A percentile compares a stretch with the other conserved stretches of the same genome.
Evolutionary conservation across 2,113 vertebrate species (phyloP).

Genomic region (Etia nguti): DNA sequence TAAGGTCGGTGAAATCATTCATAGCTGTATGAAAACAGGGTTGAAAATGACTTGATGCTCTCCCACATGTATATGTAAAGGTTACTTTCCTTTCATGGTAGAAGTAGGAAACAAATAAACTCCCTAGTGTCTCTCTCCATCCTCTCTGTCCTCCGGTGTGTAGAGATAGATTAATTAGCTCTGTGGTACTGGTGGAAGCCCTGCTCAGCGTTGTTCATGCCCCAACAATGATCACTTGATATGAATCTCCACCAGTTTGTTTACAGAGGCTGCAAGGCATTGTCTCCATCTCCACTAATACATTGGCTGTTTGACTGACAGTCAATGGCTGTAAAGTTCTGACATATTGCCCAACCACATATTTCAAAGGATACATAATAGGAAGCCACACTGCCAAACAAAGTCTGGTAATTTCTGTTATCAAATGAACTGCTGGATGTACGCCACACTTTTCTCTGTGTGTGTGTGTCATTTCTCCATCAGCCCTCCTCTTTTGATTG

Average conservation of each 20-base stretch:
- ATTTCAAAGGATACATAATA: neutral
- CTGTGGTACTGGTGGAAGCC: neutral
- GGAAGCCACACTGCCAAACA: neutral
- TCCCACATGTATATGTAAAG: neutral
- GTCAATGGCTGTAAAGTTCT: neutral
- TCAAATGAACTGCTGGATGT: neutral
- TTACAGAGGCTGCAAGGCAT: neutral
- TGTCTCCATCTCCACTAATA: neutral
- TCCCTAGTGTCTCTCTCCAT: neutral
- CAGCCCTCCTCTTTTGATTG: constrained; percentile 5
- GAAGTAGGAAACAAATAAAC: neutral
- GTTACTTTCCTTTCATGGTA: neutral
- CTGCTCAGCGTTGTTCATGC: neutral
- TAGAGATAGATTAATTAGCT: neutral
- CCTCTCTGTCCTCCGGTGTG: neutral
- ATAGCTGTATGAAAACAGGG: neutral
- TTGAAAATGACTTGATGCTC: neutral
- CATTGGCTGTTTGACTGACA: neutral
- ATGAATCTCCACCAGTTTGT: neutral
- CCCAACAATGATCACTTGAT: neutral
- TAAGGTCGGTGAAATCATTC: neutral
- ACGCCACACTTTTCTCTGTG: neutral
- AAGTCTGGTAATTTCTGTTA: neutral
- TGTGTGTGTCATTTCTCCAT: neutral
- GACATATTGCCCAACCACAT: neutral